Evolutionary conservation across 1,140 invertebrate genomes (phyloP), one percentile per base, ranked within the genome.

Genomic region (Tetranychus cinnabarinus): DNA sequence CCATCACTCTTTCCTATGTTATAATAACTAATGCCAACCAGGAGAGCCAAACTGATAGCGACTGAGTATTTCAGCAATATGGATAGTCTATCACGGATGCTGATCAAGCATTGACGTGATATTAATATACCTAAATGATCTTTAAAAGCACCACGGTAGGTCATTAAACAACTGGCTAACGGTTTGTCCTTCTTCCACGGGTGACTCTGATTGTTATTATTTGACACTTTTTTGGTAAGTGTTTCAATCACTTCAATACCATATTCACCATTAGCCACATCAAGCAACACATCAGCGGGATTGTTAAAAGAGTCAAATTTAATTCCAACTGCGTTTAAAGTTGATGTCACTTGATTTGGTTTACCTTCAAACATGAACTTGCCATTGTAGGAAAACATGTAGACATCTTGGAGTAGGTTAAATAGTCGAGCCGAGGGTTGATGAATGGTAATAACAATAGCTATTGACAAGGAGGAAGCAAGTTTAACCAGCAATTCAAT

Each of bases 371-470:
- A 62, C 12, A 62, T 54, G n/a, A 13, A 45, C 4, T 36, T 35
- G 23, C 62, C 62, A 39, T 23, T n/a, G 1, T 31, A 8, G 2
- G 47, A 54, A 12, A 62, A 23, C 10, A 62, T 37, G 35, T 50
- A 50, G 7, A 59, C 52, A 35, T 45, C 48, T 34, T 62, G n/a
- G 31, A 62, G 61, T 23, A 36, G 4, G 8, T 60, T n/a, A 13
- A 62, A 62, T n/a, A 60, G 5, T 39, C n/a, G 34, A 10, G 45
- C 57, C 39, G 47, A 50, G 15, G 62, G 62, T 31, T 62, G 62
- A 59, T 62, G 62, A 2, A 62, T 62, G 8, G 46, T 62, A 13
- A 52, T 39, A 7, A 62, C 8, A 2, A 59, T 42, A 10, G 62
- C 57, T 7, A 62, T 62, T 23, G 62, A 48, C 1, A n/a, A 13